Conservation (phyloP, 2,797 vertebrate species). For the Scomberomorus guttatus region DNA sequence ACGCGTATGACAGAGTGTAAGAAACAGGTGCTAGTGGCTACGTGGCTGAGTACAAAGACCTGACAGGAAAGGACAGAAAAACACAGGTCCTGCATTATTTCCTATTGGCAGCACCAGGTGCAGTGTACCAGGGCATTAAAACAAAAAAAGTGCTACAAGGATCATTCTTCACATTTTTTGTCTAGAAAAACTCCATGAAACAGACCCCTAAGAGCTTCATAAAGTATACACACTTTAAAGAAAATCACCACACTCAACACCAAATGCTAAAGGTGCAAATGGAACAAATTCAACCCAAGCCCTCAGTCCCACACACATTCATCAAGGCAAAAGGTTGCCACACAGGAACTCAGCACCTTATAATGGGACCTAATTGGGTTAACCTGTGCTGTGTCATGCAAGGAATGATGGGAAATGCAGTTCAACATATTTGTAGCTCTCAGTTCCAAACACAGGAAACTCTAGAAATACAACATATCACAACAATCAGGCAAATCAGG, state of each 20-base stretch:
- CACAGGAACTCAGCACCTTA: not conserved
- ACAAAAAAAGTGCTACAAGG: not conserved
- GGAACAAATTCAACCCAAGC: not conserved
- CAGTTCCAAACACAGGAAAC: not conserved
- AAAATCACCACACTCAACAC: not conserved
- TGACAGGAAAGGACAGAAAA: constrained; percentile 58
- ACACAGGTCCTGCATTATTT: constrained; percentile 14
- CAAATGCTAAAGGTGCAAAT: constrained; percentile 1
- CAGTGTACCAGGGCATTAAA: not conserved
- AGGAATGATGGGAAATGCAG: constrained; percentile 13
- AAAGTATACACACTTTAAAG: not conserved
- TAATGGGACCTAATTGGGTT: not conserved
- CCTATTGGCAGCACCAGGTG: not conserved
- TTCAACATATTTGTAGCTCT: not conserved
- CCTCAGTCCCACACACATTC: constrained; percentile 5
- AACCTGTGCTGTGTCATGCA: constrained; percentile 3
- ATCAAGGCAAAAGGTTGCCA: not conserved
- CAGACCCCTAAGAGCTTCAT: not conserved
- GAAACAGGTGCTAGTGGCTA: constrained; percentile 56
- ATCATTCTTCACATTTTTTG: not conserved
- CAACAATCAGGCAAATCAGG: too few relatives aligned
- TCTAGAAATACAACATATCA: too few relatives aligned
- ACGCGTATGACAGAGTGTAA: constrained; percentile 52
- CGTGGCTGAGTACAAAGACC: constrained; percentile 35
- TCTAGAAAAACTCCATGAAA: not conserved